These are phyloP conservation scores for Nycticebus coucang DNA, from an alignment of 2,113 vertebrate species.

Conservation along the genomic window DNA sequence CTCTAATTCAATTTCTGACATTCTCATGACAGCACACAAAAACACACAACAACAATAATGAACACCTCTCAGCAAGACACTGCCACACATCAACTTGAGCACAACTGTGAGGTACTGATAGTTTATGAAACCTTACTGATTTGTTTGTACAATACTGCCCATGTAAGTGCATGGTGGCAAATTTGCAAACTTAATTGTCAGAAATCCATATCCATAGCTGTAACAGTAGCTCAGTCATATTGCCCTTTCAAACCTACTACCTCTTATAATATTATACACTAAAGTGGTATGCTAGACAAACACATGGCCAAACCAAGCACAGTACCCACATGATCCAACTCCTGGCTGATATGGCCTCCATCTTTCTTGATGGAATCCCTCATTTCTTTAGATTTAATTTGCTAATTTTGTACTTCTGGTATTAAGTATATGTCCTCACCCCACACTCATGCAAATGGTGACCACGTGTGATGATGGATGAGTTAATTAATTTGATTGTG, in stretches of 20 bases:
- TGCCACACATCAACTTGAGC: no score
- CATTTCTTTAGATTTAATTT: not conserved
- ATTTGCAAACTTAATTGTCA: no score
- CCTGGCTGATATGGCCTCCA: not conserved
- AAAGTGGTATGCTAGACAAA: not conserved
- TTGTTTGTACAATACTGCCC: no score
- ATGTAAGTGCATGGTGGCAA: no score
- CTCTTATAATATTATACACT: not conserved
- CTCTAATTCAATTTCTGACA: no score
- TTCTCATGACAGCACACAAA: no score
- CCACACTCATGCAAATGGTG: not conserved
- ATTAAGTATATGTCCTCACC: not conserved
- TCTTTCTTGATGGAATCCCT: not conserved
- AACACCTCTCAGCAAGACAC: no score
- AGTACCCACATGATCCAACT: accelerated
- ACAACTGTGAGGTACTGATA: no score
- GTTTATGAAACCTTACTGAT: no score
- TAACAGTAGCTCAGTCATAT: not conserved
- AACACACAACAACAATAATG: no score
- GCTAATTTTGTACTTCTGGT: not conserved
- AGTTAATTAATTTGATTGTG: not conserved
- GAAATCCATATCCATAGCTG: not conserved
- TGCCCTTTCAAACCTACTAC: not conserved
- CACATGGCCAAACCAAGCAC: not conserved
- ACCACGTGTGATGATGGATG: not conserved